Conservation (phyloP, 2,888 invertebrate species). For the Deladenus siricidicola region DNA sequence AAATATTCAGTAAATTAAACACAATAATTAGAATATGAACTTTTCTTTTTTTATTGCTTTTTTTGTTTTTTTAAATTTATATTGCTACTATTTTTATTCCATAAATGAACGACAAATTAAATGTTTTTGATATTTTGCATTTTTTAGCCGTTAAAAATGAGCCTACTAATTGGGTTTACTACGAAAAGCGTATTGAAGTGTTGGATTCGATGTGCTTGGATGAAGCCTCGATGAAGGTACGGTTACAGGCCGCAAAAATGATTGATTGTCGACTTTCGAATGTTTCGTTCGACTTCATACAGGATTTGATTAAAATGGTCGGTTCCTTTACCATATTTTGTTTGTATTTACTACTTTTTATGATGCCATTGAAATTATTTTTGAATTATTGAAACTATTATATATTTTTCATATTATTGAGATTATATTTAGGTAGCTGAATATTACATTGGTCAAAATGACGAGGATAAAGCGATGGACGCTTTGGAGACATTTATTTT, state of each 20-base stretch:
- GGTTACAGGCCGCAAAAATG: slow-evolving; percentile 33
- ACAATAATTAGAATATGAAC: not conserved
- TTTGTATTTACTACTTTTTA: too few relatives aligned
- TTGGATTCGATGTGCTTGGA: slow-evolving; percentile 35
- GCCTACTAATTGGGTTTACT: slow-evolving; percentile 40
- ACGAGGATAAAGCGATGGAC: slow-evolving; percentile 43
- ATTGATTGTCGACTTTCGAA: slow-evolving; percentile 30
- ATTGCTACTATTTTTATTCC: too few relatives aligned
- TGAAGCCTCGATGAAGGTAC: slow-evolving; percentile 42
- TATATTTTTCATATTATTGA: not conserved
- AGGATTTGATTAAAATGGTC: slow-evolving; percentile 37
- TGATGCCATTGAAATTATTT: slow-evolving; percentile 8
- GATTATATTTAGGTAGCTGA: slow-evolving; percentile 35
- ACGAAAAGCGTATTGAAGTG: slow-evolving; percentile 44
- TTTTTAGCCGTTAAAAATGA: slow-evolving; percentile 38
- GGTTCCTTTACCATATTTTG: slow-evolving; percentile 4
- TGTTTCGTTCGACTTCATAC: slow-evolving; percentile 43
- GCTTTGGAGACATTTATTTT: slow-evolving; percentile 43
- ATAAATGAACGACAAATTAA: too few relatives aligned
- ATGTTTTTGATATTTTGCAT: not conserved
- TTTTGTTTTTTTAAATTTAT: slow-evolving; percentile 19
- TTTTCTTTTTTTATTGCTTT: slow-evolving; percentile 6
- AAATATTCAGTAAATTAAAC: too few relatives aligned
- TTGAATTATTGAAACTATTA: not conserved
- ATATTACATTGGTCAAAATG: slow-evolving; percentile 42